These are phyloP conservation scores for Oryctolagus cuniculus DNA, from an alignment of 2,113 vertebrate genomes.

Conservation along the genomic window DNA sequence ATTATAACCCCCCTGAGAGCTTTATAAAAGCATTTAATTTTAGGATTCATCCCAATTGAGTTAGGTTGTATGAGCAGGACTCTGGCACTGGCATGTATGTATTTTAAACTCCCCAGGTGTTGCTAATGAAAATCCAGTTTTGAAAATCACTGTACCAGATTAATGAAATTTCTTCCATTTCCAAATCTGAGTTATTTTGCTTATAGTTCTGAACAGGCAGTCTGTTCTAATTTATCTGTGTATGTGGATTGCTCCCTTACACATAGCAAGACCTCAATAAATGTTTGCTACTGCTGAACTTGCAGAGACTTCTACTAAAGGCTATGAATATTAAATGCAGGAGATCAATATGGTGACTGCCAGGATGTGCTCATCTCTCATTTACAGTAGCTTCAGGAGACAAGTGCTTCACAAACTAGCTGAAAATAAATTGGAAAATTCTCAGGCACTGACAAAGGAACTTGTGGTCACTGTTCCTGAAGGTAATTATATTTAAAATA, in stretches of 20 bases:
- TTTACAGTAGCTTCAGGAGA: neutral
- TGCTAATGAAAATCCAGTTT: neutral
- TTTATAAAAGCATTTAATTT: constrained; percentile 60
- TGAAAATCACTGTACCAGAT: constrained; percentile 13
- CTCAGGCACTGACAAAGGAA: neutral
- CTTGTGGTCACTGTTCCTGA: neutral
- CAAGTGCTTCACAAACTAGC: neutral
- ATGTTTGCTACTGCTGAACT: constrained; percentile 34
- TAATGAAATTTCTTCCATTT: constrained; percentile 39
- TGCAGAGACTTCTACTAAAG: neutral
- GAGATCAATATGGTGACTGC: neutral
- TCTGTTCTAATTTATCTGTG: neutral
- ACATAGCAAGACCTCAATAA: neutral
- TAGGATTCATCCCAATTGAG: neutral
- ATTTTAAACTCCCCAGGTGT: constrained; percentile 32
- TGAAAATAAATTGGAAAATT: constrained; percentile 42
- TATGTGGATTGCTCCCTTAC: neutral
- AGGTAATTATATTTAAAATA: constrained; percentile 36
- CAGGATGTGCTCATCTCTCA: neutral
- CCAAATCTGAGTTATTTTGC: constrained; percentile 32
- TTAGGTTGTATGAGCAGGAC: neutral
- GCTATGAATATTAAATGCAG: constrained; percentile 28
- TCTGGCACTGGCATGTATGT: neutral
- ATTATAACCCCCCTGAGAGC: neutral
- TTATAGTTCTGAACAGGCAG: neutral